Base-by-base conservation (phyloP, 1,140 invertebrate genomes). In the Harpegnathos saltator region DNA sequence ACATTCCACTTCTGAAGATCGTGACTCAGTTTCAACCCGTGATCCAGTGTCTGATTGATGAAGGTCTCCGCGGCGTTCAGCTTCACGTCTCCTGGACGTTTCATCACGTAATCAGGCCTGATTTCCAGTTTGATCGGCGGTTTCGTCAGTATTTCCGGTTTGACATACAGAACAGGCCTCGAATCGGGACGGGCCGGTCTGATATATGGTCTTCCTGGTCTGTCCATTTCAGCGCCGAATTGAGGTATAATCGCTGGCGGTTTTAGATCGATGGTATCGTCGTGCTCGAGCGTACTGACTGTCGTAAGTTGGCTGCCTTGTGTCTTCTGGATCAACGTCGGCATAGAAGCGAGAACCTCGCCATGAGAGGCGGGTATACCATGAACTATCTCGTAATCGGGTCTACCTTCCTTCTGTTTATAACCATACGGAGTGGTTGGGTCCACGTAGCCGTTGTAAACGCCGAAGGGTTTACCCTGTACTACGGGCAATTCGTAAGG, bases 241-340 rank as follows among this genome's bases (percentile, higher is more conserved):
- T 87, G 86, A 11, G 91, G 66, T 74, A 77, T 88, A 14, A 90
- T 90, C 0, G 89, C 90, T 0, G 92, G 91, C 24, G 91, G 89
- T 38, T 92, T 94, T 0, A 92, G 63, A 74, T 93, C 90, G 11
- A 89, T 87, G 5, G 89, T 90, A 14, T 93, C 91, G 19, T 91
- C 88, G 0, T 77, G 87, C 48, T 87, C 71, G n/a, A 81, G 65
- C 38, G 71, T 59, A 17, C 58, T 62, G 4, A 12, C 0, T 0
- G 85, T 83, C 1, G 85, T 72, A 0, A 59, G 58, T 24, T 85
- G 77, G 5, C 26, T 73, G 0, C 38, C 61, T 24, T 71, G 71
- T 9, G 72, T 75, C 9, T 71, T 72, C 9, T 82, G 82, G 4
- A 62, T 61, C 3, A 3, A 50, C 0, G 61, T 24, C 3, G 50